phyloP scores from a whole-genome alignment of 2,113 vertebrate species.

The Ceuthmochares aereus region DNA sequence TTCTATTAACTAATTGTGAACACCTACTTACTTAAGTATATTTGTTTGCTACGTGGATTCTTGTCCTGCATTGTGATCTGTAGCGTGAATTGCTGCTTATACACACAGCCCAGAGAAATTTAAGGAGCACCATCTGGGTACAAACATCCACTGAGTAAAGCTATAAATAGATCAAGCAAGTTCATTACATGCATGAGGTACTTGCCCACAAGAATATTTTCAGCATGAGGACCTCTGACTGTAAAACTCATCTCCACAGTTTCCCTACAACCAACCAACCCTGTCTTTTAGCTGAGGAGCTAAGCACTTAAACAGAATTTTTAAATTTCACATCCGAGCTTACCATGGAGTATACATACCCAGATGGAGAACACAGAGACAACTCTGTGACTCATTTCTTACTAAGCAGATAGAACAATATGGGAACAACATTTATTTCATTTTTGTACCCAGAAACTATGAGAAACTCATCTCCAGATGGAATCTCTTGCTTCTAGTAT shows the following conservation, averaged over 20 bases:
- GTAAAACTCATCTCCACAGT: background rate
- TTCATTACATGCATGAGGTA: slow-evolving; percentile 1
- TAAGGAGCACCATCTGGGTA: slow-evolving; percentile 19
- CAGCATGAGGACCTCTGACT: background rate
- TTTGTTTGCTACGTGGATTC: background rate
- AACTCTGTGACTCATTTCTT: slow-evolving; percentile 15
- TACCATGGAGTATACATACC: background rate
- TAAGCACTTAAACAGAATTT: background rate
- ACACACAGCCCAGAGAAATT: background rate
- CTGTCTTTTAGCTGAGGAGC: background rate
- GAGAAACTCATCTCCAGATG: slow-evolving; percentile 29
- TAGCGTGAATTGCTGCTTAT: background rate
- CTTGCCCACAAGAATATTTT: background rate
- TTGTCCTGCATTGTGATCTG: background rate
- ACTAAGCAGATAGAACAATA: slow-evolving; percentile 15
- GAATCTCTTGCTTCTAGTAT: background rate
- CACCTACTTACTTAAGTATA: background rate
- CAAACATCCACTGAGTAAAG: background rate
- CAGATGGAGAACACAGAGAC: slow-evolving; percentile 32
- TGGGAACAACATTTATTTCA: background rate
- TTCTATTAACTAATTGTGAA: background rate
- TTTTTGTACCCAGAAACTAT: slow-evolving; percentile 1
- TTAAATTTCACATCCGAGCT: background rate
- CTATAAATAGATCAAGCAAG: slow-evolving; percentile 32
- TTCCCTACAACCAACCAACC: background rate